Conservation (phyloP, 1,140 invertebrate species). For the Atta colombica region DNA sequence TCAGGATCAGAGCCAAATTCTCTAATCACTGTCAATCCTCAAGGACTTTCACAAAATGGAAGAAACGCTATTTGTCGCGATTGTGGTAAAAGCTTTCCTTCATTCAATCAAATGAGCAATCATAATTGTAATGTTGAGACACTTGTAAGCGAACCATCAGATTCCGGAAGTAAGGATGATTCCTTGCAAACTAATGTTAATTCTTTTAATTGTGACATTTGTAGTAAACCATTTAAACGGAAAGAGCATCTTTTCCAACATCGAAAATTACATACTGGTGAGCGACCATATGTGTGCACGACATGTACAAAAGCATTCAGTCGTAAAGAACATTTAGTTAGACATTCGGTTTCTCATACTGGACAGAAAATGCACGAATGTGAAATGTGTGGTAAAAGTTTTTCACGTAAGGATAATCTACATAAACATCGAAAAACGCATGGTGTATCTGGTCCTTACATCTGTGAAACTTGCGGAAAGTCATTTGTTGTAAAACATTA, state of each 20-base stretch:
- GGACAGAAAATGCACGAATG: constrained; percentile 92
- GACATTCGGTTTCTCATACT: constrained; percentile 92
- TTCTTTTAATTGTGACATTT: constrained; percentile 87
- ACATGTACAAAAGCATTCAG: constrained; percentile 92
- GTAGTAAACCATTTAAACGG: constrained; percentile 88
- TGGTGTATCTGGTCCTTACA: constrained; percentile 89
- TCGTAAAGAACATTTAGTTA: constrained; percentile 90
- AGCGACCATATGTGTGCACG: constrained; percentile 90
- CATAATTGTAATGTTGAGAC: constrained; percentile 79
- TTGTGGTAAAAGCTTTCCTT: constrained; percentile 82
- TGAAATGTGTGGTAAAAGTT: constrained; percentile 92
- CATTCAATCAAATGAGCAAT: constrained; percentile 78
- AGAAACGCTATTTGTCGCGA: constrained; percentile 84
- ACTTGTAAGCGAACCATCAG: constrained; percentile 78
- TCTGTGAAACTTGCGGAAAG: constrained; percentile 91
- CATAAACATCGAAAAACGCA: constrained; percentile 91
- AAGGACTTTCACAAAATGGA: constrained; percentile 81
- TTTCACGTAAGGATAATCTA: constrained; percentile 92
- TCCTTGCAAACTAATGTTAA: constrained; percentile 75
- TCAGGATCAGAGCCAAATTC: constrained; percentile 81
- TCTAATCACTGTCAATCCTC: constrained; percentile 83
- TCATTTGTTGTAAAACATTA: constrained; percentile 91
- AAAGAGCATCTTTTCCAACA: constrained; percentile 89
- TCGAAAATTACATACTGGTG: constrained; percentile 92
- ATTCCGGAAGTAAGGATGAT: constrained; percentile 78